Evolutionary conservation across 2,797 vertebrate species (phyloP).

Genomic region (Menidia menidia): DNA sequence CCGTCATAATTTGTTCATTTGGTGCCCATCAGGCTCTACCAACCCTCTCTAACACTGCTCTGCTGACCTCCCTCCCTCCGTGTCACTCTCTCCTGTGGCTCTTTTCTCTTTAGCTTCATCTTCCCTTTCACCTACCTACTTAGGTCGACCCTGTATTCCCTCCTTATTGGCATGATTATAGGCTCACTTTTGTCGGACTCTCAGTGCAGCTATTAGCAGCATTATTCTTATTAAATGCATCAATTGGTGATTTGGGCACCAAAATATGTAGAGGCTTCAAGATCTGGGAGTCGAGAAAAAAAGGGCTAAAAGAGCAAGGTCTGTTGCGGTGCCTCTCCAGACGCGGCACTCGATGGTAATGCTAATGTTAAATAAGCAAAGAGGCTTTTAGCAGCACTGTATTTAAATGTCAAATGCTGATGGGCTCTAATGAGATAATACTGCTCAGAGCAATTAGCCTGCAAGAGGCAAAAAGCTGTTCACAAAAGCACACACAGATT

Average conservation of each 20-base stretch:
- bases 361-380: conserved; percentile 79
- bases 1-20: conserved; percentile 99
- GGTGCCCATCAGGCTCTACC: conserved; percentile 99
- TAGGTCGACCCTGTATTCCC: conserved; percentile 38
- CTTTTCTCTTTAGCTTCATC: conserved; percentile 42
- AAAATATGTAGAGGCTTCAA: conserved; percentile 22
- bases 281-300: conserved; percentile 39
- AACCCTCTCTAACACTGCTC: conserved; percentile 96
- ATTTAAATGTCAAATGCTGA: conserved; percentile 85
- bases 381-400: conserved; percentile 86
- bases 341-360: conserved; percentile 74
- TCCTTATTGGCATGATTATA: conserved; percentile 29
- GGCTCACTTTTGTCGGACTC: conserved; percentile 19
- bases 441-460: conserved; percentile 83
- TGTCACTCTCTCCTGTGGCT: conserved; percentile 81
- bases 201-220: conserved; percentile 34
- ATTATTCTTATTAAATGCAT: conserved; percentile 64
- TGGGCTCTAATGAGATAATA: conserved; percentile 84
- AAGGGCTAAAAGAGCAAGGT: conserved; percentile 54
- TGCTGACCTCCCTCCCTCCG: conserved; percentile 84
- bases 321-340: conserved; percentile 44
- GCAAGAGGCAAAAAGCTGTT: conserved; percentile 69
- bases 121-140: conserved; percentile 56
- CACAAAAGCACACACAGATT: conserved; percentile 57
- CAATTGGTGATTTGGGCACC: conserved; percentile 48